Conservation (phyloP, 2,888 invertebrate species). For the Syrista parreyssii region DNA sequence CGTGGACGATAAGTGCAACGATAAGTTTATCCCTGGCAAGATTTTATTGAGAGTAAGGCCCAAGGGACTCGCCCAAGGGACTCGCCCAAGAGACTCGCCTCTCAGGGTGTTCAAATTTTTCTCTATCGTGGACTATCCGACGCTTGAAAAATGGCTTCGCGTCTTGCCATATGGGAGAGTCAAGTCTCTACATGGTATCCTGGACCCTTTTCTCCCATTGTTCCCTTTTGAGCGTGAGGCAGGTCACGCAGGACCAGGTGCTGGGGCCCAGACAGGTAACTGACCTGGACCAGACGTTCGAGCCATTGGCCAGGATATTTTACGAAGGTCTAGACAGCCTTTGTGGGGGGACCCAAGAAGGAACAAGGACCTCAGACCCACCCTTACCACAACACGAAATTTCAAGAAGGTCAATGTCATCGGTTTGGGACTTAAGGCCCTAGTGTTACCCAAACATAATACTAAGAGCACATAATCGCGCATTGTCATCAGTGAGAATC, state of each 20-base stretch:
- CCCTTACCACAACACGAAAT: constrained; percentile 29
- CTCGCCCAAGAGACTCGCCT: no score
- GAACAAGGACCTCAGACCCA: not conserved
- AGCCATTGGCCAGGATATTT: not conserved
- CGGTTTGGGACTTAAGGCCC: not conserved
- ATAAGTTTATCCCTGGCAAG: not conserved
- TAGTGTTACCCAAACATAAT: not conserved
- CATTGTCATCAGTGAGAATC: not conserved
- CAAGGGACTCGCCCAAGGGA: not conserved
- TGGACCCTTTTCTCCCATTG: not conserved
- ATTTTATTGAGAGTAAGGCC: not conserved
- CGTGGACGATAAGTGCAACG: not conserved
- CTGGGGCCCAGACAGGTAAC: constrained; percentile 29
- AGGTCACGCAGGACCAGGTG: constrained; percentile 37
- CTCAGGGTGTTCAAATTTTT: not conserved
- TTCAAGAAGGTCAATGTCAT: constrained; percentile 45
- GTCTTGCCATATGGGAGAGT: not conserved
- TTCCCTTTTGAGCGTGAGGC: constrained; percentile 20
- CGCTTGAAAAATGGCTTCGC: not conserved
- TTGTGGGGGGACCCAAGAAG: not conserved
- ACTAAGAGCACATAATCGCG: not conserved
- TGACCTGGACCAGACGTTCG: constrained; percentile 23
- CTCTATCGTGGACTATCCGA: not conserved
- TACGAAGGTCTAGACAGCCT: constrained; percentile 1
- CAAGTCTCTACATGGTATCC: not conserved